phyloP scores from a whole-genome alignment of 2,888 invertebrate genomes.

The Phaonia tiefii region DNA sequence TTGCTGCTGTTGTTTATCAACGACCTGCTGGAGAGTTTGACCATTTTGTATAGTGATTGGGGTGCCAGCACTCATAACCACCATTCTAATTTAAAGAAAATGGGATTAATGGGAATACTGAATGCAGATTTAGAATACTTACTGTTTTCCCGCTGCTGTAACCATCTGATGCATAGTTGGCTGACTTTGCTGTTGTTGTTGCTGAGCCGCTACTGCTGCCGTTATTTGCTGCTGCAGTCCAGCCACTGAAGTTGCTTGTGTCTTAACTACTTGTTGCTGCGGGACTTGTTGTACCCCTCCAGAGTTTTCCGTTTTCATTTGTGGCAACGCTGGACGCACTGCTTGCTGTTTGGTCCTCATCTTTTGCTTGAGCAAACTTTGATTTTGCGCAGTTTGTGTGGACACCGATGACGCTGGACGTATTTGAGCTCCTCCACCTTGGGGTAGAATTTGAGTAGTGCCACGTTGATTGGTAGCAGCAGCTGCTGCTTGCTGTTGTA shows the following conservation, averaged over 20 bases:
- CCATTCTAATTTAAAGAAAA: slow-evolving; percentile 78
- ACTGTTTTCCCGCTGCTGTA: slow-evolving; percentile 82
- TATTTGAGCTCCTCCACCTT: slow-evolving; percentile 82
- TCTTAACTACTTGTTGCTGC: slow-evolving; percentile 56
- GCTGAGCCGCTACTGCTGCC: slow-evolving; percentile 79
- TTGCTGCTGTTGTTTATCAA: slow-evolving; percentile 76
- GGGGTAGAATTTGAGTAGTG: slow-evolving; percentile 83
- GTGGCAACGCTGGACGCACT: slow-evolving; percentile 86
- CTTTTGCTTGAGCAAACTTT: slow-evolving; percentile 80
- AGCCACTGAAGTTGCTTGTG: slow-evolving; percentile 72
- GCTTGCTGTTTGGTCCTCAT: slow-evolving; percentile 87
- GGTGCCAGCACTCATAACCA: slow-evolving; percentile 80
- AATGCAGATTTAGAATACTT: slow-evolving; percentile 69
- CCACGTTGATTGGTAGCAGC: slow-evolving; percentile 73
- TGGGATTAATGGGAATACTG: slow-evolving; percentile 11
- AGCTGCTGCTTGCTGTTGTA: slow-evolving; percentile 70
- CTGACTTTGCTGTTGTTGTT: slow-evolving; percentile 75
- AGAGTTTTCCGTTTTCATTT: slow-evolving; percentile 81
- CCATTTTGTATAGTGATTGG: slow-evolving; percentile 79
- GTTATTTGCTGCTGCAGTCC: slow-evolving; percentile 79
- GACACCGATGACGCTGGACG: slow-evolving; percentile 91
- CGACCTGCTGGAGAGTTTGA: slow-evolving; percentile 76
- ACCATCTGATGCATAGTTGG: slow-evolving; percentile 81
- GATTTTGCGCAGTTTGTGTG: slow-evolving; percentile 86
- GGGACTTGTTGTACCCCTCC: slow-evolving; percentile 82